These are phyloP conservation scores for Zaprionus camerounensis DNA, from an alignment of 1,140 invertebrate genomes.

Conservation along the genomic window DNA sequence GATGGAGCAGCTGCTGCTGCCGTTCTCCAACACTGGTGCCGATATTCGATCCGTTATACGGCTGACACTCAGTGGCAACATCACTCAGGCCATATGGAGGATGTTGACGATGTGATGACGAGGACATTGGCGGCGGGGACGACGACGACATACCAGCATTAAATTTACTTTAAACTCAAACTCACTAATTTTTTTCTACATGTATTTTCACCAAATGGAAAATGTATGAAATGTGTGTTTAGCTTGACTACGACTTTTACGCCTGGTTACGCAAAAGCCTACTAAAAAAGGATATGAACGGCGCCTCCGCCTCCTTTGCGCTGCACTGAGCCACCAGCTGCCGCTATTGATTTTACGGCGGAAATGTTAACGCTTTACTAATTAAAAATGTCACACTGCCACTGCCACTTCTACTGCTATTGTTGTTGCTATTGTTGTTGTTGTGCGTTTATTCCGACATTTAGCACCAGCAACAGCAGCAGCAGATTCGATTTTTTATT, in stretches of 20 bases:
- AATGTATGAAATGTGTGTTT: conserved; percentile 10
- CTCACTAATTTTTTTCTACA: conserved; percentile 19
- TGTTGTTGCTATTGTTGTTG: neutral
- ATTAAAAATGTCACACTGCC: conserved; percentile 27
- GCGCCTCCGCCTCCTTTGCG: neutral
- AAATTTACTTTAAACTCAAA: conserved; percentile 13
- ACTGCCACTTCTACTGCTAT: neutral
- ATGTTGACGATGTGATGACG: conserved; percentile 25
- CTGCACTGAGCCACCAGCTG: neutral
- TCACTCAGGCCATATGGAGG: conserved; percentile 50
- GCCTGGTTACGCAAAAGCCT: conserved; percentile 64
- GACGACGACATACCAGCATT: conserved; percentile 56
- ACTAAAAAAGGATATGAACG: conserved; percentile 26
- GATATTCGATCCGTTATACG: conserved; percentile 26
- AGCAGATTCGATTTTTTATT: conserved; percentile 42
- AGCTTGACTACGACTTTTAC: conserved; percentile 9
- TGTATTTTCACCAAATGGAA: conserved; percentile 11
- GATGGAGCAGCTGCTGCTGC: conserved; percentile 15
- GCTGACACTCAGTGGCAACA: conserved; percentile 41
- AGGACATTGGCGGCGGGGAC: conserved; percentile 32
- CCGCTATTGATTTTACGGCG: conserved; percentile 43
- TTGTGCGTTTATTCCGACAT: conserved; percentile 13
- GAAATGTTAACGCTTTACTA: conserved; percentile 24
- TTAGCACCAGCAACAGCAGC: neutral
- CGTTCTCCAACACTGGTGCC: conserved; percentile 11